A percentile compares a stretch with the other conserved stretches of the same genome.
Conservation (phyloP, 92 coral and sea anemone species). For the Micromussa lordhowensis region DNA sequence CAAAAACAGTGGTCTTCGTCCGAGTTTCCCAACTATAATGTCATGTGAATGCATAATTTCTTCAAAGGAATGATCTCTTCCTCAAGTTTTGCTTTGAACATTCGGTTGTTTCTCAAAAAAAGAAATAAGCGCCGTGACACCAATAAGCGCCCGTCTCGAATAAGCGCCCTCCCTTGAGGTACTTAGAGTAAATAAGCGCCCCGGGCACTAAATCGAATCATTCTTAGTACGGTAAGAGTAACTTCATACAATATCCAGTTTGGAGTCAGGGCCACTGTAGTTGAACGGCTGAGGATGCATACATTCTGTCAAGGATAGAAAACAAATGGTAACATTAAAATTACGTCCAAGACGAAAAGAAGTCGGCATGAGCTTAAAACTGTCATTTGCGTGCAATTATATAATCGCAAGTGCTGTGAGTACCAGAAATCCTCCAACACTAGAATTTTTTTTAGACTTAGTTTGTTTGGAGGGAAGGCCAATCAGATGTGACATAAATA, state of each 20-base stretch:
- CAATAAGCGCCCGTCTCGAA: too few species aligned
- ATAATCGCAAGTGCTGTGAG: not conserved
- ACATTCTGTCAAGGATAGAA: slow-evolving; percentile 72
- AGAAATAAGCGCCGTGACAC: too few species aligned
- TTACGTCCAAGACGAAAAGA: not conserved
- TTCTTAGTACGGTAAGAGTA: too few species aligned
- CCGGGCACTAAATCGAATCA: too few species aligned
- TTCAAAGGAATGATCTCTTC: too few species aligned
- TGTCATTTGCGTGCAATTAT: not conserved
- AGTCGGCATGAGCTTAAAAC: not conserved
- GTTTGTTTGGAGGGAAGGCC: not conserved
- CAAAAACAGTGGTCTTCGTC: too few species aligned
- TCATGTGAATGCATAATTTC: too few species aligned
- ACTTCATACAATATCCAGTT: slow-evolving; percentile 88
- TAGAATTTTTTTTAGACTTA: not conserved
- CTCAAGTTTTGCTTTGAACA: too few species aligned
- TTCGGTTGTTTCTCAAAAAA: too few species aligned
- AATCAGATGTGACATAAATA: not conserved
- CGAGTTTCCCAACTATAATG: too few species aligned
- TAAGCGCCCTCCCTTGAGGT: slow-evolving; percentile 68
- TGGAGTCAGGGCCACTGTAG: slow-evolving; percentile 98
- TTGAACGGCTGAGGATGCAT: slow-evolving; percentile 99
- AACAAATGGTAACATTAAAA: not conserved
- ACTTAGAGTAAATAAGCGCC: slow-evolving; percentile 64
- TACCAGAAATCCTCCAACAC: not conserved